These are phyloP conservation scores for Lynx canadensis DNA, from an alignment of 2,113 vertebrate genomes.

Conservation along the genomic window DNA sequence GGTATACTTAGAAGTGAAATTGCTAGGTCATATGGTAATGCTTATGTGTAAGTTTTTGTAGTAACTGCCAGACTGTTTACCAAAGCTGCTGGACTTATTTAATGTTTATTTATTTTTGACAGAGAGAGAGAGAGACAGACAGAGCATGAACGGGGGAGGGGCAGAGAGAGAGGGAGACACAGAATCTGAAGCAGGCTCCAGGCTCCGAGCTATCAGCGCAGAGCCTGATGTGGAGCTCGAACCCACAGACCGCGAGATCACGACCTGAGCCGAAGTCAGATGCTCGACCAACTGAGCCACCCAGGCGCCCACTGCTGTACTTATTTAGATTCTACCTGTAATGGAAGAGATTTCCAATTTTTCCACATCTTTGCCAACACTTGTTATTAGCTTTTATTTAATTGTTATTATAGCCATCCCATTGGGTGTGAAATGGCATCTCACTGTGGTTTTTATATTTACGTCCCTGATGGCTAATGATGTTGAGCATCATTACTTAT, in stretches of 20 bases:
- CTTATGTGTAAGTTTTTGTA: neutral
- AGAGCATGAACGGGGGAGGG: no score
- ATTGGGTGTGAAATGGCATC: neutral
- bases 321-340: neutral
- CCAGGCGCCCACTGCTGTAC: neutral
- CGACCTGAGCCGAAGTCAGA: no score
- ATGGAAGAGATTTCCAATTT: neutral
- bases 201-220: no score
- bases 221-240: no score
- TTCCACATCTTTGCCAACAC: neutral
- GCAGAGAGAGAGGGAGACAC: no score
- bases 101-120: no score
- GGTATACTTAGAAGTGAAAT: neutral
- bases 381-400: neutral
- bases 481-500: neutral
- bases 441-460: conserved; percentile 30
- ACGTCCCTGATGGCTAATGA: neutral
- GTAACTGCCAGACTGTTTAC: neutral
- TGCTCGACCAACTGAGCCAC: no score
- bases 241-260: no score
- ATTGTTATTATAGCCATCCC: neutral
- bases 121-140: no score
- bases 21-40: neutral
- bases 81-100: neutral
- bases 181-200: no score